Base-by-base conservation (phyloP, 2,113 vertebrate species). In the Ageneiosus marmoratus region DNA sequence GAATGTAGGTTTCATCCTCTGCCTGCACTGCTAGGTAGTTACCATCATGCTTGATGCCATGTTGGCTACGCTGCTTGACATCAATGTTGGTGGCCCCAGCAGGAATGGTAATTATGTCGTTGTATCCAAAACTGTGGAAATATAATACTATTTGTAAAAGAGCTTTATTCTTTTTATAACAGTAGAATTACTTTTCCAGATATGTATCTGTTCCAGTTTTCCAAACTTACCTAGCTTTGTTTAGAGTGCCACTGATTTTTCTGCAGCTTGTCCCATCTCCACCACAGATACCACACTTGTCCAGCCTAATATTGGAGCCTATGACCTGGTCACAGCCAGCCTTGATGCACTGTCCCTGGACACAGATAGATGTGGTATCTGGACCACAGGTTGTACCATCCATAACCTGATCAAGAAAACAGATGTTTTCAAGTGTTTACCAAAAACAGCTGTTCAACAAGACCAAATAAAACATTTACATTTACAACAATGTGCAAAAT, bases 261-360 rank as follows among this genome's bases (percentile, higher is more conserved):
- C 96, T 94, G 77, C 98, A 99, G 0, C 93, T 94, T 0, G 95
- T 95, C 7, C 96, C 95, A 1, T 93, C 95, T 80, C 97, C 97
- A 0, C 96, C 96, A 6, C 98, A 99, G 88, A 96, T 93, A 5
- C 96, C 97, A 2, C 98, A 99, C 88, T 97, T 98, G 90, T 99
- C 98, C 89, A 97, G 90, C 88, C 94, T 97, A 90, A 94, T 95
- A 84, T 92, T 95, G n/a, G 98, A 99, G 1, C 96, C 96, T 0
- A 99, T 92, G 73, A 98, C 34, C 1, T 96, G 96, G 67, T 99
- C 98, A 48, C 98, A 99, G 85, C 98, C 97, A 0, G 98, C 97
- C 89, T 99, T 99, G 90, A 99, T 94, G 87, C 98, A 99, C 88
- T 99, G 97, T 70, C 98, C 98, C 0, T 95, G 95, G 37, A 99